Conservation (phyloP, 2,888 invertebrate species). For the Lasioglossum villosulum region DNA sequence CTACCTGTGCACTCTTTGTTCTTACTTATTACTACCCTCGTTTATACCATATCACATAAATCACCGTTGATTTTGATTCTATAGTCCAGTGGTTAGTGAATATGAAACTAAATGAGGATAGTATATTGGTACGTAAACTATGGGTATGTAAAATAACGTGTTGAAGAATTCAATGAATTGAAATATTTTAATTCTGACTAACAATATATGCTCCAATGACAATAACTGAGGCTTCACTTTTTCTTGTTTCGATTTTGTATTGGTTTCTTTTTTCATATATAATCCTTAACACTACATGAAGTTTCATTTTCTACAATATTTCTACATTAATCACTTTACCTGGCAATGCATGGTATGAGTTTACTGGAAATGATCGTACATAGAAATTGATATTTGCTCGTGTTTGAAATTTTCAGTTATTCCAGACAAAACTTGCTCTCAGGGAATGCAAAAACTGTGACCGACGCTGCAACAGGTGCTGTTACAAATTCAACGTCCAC, state of each 20-base stretch:
- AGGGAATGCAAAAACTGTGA: conserved; percentile 88
- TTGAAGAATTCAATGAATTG: conserved; percentile 42
- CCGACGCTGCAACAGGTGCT: conserved; percentile 69
- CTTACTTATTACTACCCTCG: conserved; percentile 69
- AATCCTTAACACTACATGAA: conserved; percentile 10
- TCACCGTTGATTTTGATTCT: conserved; percentile 51
- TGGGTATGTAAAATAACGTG: conserved; percentile 73
- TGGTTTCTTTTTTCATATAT: conserved; percentile 11
- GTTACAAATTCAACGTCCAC: conserved; percentile 70
- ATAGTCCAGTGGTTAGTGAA: conserved; percentile 62
- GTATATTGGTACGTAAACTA: conserved; percentile 75
- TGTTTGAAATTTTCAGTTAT: conserved; percentile 87
- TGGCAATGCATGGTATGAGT: conserved; percentile 49
- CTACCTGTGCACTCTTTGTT: conserved; percentile 66
- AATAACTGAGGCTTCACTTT: conserved; percentile 34
- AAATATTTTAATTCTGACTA: conserved; percentile 43
- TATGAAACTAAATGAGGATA: conserved; percentile 65
- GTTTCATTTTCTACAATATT: neutral
- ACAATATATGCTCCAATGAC: conserved; percentile 36
- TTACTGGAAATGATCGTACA: conserved; percentile 34
- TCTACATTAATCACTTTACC: conserved; percentile 1
- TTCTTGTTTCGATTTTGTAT: conserved; percentile 31
- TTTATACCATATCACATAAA: conserved; percentile 60
- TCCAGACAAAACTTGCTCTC: conserved; percentile 95
- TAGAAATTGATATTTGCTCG: conserved; percentile 29